Evolutionary conservation across 2,888 invertebrate species (phyloP).

Genomic region (Phymatocera aterrima): DNA sequence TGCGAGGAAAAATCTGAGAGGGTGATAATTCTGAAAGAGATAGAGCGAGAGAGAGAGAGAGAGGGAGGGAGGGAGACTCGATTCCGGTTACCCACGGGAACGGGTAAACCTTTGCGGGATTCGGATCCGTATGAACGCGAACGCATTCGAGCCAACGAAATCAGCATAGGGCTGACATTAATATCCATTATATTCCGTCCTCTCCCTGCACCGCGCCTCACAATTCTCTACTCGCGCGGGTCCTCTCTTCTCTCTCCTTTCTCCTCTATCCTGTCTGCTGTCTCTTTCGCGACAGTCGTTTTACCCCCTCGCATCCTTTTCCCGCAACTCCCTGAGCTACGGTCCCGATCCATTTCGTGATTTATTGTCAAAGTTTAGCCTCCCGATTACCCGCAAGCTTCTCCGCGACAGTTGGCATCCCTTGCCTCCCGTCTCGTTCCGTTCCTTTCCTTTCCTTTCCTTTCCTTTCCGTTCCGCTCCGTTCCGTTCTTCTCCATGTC

Average conservation of each 20-base stretch:
- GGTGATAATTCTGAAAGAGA: slow-evolving; percentile 36
- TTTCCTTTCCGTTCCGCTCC: no score
- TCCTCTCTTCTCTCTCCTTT: not conserved
- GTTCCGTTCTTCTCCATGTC: slow-evolving; percentile 37
- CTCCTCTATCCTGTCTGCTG: no score
- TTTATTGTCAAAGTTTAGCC: slow-evolving; percentile 67
- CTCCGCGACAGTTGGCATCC: slow-evolving; percentile 57
- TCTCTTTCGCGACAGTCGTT: slow-evolving; percentile 43
- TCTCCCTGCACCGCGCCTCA: slow-evolving; percentile 49
- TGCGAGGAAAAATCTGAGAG: slow-evolving; percentile 4
- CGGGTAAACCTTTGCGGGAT: slow-evolving; percentile 41
- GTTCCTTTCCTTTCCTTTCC: no score
- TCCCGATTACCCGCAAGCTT: slow-evolving; percentile 58
- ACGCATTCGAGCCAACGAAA: slow-evolving; percentile 52
- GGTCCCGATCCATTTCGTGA: slow-evolving; percentile 61
- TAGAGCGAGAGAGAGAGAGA: no score
- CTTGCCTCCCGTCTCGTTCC: slow-evolving; percentile 48
- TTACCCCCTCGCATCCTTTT: slow-evolving; percentile 45
- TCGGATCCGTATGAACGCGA: slow-evolving; percentile 27
- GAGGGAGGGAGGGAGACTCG: slow-evolving; percentile 31
- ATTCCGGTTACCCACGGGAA: slow-evolving; percentile 7
- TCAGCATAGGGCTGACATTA: slow-evolving; percentile 64
- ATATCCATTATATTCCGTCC: slow-evolving; percentile 65
- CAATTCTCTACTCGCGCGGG: slow-evolving; percentile 23
- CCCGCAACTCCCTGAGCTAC: slow-evolving; percentile 8